Conservation (phyloP, 2,888 invertebrate genomes). For the Megalurothrips usitatus region DNA sequence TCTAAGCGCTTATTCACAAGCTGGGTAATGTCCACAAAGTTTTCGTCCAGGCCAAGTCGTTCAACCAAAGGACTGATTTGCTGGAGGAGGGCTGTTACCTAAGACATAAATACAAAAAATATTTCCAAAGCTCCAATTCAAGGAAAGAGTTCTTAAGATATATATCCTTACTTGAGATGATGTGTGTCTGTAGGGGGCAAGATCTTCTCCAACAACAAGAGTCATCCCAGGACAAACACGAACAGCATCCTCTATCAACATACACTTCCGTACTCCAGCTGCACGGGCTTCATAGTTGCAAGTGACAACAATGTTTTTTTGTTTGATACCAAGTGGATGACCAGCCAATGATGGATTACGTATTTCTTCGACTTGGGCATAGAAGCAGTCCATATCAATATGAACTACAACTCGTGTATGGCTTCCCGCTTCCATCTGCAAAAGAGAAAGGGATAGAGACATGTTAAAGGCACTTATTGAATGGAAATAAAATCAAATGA, state of each 20-base stretch:
- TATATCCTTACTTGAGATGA: conserved; percentile 55
- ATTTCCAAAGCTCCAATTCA: neutral
- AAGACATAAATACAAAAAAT: neutral
- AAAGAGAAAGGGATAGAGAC: neutral
- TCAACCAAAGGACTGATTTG: conserved; percentile 71
- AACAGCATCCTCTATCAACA: conserved; percentile 69
- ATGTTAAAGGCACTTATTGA: too few relatives aligned
- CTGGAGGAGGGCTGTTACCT: conserved; percentile 63
- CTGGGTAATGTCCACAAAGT: conserved; percentile 73
- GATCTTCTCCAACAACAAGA: conserved; percentile 76
- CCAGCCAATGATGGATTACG: conserved; percentile 62
- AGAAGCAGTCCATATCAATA: conserved; percentile 78
- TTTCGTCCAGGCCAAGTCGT: conserved; percentile 79
- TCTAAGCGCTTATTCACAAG: conserved; percentile 47
- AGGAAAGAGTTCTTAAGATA: neutral
- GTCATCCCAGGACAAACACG: conserved; percentile 68
- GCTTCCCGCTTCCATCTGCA: conserved; percentile 1
- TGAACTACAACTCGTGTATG: conserved; percentile 71
- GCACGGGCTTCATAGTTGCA: conserved; percentile 77
- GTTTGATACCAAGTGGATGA: conserved; percentile 73
- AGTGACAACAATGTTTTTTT: conserved; percentile 79
- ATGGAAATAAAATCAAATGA: too few relatives aligned
- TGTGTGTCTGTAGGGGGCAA: conserved; percentile 71
- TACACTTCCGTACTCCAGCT: conserved; percentile 71
- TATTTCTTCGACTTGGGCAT: conserved; percentile 80